Conservation (phyloP, 2,888 invertebrate genomes). For the Agrilus mali region DNA sequence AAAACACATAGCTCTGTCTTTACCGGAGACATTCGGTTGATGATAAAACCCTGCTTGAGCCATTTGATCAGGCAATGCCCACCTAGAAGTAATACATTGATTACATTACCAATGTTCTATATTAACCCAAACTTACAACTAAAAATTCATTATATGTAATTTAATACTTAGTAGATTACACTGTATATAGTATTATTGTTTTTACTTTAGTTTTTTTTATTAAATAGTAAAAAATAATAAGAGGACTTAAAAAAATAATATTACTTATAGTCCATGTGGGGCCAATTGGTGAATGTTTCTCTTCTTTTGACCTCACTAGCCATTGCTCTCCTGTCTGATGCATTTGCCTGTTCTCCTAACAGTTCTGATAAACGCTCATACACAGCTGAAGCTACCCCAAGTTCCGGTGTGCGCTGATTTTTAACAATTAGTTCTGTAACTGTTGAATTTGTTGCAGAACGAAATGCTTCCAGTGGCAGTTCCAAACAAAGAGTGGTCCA, state of each 20-base stretch:
- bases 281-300: conserved; percentile 89
- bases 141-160: neutral
- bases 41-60: conserved; percentile 96
- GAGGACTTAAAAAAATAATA: too few species aligned
- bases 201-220: too few species aligned
- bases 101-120: neutral
- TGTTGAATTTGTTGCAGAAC: conserved; percentile 65
- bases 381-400: conserved; percentile 81
- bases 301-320: conserved; percentile 84
- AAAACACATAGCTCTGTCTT: conserved; percentile 93
- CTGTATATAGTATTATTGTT: too few species aligned
- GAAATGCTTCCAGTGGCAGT: conserved; percentile 65
- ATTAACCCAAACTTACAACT: neutral
- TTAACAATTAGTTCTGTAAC: conserved; percentile 72
- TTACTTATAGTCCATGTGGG: conserved; percentile 93
- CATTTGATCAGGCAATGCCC: conserved; percentile 93
- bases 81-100: conserved; percentile 41
- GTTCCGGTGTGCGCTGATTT: conserved; percentile 71
- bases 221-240: too few species aligned
- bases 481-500: conserved; percentile 85
- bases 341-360: conserved; percentile 38
- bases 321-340: conserved; percentile 55
- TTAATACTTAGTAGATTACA: too few species aligned
- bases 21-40: conserved; percentile 78
- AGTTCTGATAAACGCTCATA: conserved; percentile 75